Conservation (phyloP, 2,888 invertebrate species). For the Eupithecia inturbata region DNA sequence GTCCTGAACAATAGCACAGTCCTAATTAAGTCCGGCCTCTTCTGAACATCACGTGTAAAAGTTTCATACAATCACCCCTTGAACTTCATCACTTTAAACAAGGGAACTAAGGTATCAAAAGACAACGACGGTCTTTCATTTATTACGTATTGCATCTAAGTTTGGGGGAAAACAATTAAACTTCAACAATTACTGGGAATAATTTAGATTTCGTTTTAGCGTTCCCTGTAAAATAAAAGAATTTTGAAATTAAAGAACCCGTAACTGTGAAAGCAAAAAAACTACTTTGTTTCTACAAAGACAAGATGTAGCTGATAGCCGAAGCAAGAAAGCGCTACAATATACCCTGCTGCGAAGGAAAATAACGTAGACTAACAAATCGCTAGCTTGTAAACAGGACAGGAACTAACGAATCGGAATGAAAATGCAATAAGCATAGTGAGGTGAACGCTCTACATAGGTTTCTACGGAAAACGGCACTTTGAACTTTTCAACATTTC, state of each 20-base stretch:
- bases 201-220: neutral
- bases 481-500: slow-evolving; percentile 61
- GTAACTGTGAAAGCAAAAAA: neutral
- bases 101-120: neutral
- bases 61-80: slow-evolving; percentile 48
- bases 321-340: neutral
- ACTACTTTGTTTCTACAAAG: neutral
- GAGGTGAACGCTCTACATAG: slow-evolving; percentile 47
- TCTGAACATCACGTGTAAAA: slow-evolving; percentile 64
- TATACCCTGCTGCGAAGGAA: slow-evolving; percentile 15
- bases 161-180: neutral
- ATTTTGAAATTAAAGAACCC: neutral
- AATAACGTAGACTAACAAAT: slow-evolving; percentile 20
- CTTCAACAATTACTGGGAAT: neutral
- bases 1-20: slow-evolving; percentile 64
- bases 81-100: slow-evolving; percentile 54
- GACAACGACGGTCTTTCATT: neutral
- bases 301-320: slow-evolving; percentile 10
- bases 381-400: slow-evolving; percentile 29
- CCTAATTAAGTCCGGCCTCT: slow-evolving; percentile 73
- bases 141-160: neutral
- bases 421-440: slow-evolving; percentile 30
- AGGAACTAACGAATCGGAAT: slow-evolving; percentile 30
- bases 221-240: neutral
- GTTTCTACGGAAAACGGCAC: slow-evolving; percentile 42